Base-by-base conservation (phyloP, 2,797 vertebrate genomes). In the Rhincodon typus region DNA sequence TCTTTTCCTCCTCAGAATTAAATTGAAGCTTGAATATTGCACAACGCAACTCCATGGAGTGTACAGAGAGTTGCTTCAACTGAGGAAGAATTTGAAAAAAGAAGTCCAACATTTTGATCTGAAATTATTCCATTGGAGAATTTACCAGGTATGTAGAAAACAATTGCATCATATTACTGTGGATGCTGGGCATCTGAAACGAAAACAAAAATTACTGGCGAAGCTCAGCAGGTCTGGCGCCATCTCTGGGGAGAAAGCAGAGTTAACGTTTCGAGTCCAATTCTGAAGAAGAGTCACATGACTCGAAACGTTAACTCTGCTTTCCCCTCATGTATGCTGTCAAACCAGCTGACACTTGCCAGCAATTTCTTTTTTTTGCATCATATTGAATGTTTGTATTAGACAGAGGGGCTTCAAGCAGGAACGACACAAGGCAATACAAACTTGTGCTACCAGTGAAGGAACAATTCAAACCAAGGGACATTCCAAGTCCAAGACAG, bases 121-220 rank as follows among this genome's bases (percentile, higher is more conserved):
- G 86, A 88, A 88, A 88, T 12, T 90, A 90, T 90, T 62, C 23
- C 53, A 93, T 38, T 69, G 21, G 62, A 42, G 66, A 93, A 19
- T 38, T 93, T 69, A 69, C 66, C 66, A 93, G 90, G 90, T 93
- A 93, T 42, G 90, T 93, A 38, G n/a, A 67, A 67, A 93, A 69
- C 62, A 84, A 23, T 84, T 42, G 3, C 19, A 25, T 67, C 21
- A 10, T 38, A 23, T 93, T 67, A 62, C 0, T 62, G 57, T 12
- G 12, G 57, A 1, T 62, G 57, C 1, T 62, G 12, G 57, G 12
- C 57, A 62, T 62, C 57, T 62, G 57, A 62, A 62, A 62, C 57
- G 12, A 62, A 57, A 62, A 62, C 57, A 62, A 62, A 62, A 62
- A 62, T 62, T 62, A 12, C 57, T 62, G 57, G 8, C 57, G 0